Base-by-base conservation (phyloP, 2,797 vertebrate species). In the Artibeus jamaicensis region DNA sequence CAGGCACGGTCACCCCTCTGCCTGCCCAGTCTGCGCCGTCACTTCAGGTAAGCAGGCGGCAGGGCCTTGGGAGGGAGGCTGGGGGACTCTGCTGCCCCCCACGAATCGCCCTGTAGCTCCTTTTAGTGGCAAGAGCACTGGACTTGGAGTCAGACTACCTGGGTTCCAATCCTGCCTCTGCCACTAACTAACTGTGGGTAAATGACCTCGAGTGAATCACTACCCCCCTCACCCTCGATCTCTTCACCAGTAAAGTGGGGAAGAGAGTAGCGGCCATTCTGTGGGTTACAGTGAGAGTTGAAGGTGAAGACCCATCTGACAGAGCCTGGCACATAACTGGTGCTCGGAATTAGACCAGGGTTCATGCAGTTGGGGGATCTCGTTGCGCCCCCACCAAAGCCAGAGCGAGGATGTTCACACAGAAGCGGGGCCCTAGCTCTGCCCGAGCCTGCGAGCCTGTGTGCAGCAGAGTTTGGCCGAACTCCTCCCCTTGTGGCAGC, bases 91-190 rank as follows among this genome's bases (percentile, higher is more conserved):
- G 0, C 0, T 82, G 39, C 39, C 16, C 39, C 42, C 82, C 34
- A 0, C 1, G 0, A 15, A 9, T 8, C 18, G 89, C 84, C 88
- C 15, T 0, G 5, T 3, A 59, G 62, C 16, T 74, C 44, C 71
- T 67, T 96, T 70, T 0, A 3, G 77, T 95, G 73, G 24, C 5
- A 62, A 79, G 87, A 97, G 83, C 46, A n/a, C 81, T 81, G 70
- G 77, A 68, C 86, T 96, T 92, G 93, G 84, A 87, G 83, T 92
- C 89, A 95, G 93, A 89, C 83, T 74, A 1, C 86, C 96, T 97
- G 92, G 86, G 59, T 96, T 95, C 96, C 94, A 86, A 71, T 96
- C 95, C 94, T 86, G 78, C 32, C 65, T 96, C 95, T 93, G 53
- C 65, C 70, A 59, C 90, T 89, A 91, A 44, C 39, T 42, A 48